Percentiles rank a stretch among this genome's conserved stretches.
Evolutionary conservation across 64 coral and sea anemone species (phyloP).

Genomic region (Trachythela sp.): DNA sequence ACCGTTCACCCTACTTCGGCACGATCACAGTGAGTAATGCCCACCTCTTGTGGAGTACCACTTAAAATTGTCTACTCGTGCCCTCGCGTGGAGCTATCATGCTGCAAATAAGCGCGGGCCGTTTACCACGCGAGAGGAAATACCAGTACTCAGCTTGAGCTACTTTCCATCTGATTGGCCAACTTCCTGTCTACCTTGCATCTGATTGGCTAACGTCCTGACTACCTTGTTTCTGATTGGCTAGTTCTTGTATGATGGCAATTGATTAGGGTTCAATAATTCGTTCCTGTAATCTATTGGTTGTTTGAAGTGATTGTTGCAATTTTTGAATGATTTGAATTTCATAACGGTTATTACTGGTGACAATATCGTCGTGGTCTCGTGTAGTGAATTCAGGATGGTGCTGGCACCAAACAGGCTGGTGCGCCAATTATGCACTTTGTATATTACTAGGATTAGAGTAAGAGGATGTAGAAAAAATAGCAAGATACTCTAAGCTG

Average conservation of each 20-base stretch:
- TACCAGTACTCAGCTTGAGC: not conserved
- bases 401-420: not conserved
- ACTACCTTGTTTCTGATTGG: no score
- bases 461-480: no score
- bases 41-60: not conserved
- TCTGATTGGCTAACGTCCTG: not conserved
- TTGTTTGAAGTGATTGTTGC: not conserved
- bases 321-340: not conserved
- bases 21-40: not conserved
- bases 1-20: not conserved
- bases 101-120: not conserved
- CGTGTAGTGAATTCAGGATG: not conserved
- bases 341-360: not conserved
- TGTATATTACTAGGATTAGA: no score
- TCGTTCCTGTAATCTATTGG: not conserved
- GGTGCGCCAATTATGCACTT: no score
- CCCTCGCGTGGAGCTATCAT: not conserved
- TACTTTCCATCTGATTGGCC: not conserved
- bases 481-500: no score
- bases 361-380: not conserved
- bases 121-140: not conserved
- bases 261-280: not conserved
- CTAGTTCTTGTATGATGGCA: no score
- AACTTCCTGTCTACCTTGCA: not conserved
- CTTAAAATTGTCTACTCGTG: conserved; percentile 3